phyloP scores from a whole-genome alignment of 2,797 vertebrate species.

The Myotis findleyi region DNA sequence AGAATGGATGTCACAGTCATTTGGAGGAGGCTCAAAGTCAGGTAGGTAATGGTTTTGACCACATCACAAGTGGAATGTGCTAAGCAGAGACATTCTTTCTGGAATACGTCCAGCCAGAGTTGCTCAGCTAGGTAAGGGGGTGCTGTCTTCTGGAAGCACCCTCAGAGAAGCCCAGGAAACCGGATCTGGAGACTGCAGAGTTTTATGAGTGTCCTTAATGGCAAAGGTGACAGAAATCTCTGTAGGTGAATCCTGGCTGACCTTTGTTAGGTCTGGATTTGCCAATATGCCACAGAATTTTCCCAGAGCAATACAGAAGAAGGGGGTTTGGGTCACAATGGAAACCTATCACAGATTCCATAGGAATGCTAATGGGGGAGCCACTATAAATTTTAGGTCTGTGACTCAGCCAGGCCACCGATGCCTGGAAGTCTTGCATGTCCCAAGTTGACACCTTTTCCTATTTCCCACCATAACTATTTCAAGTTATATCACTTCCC shows the following conservation, averaged over 20 bases:
- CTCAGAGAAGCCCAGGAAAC: not conserved
- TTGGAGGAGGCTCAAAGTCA: slow-evolving; percentile 37
- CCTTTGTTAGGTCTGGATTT: not conserved
- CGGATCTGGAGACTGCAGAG: not conserved
- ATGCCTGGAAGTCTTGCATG: not conserved
- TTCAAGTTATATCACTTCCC: not conserved
- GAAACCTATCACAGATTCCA: not conserved
- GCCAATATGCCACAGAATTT: not conserved
- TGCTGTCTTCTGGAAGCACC: not conserved
- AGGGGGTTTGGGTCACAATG: not conserved
- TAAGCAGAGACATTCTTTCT: not conserved
- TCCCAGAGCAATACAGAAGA: not conserved
- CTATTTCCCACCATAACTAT: not conserved
- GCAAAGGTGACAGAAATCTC: not conserved
- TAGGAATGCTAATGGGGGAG: not conserved
- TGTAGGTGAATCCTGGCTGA: not conserved
- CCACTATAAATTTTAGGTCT: not conserved
- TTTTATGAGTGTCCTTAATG: not conserved
- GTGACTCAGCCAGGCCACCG: not conserved
- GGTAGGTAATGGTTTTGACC: not conserved
- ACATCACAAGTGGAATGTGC: not conserved
- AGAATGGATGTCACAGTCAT: not conserved
- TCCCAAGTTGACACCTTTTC: not conserved
- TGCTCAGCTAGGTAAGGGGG: not conserved
- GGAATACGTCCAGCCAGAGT: no score